These are phyloP conservation scores for Corythornis madagascariensis DNA, from an alignment of 2,113 vertebrate genomes.

Conservation along the genomic window DNA sequence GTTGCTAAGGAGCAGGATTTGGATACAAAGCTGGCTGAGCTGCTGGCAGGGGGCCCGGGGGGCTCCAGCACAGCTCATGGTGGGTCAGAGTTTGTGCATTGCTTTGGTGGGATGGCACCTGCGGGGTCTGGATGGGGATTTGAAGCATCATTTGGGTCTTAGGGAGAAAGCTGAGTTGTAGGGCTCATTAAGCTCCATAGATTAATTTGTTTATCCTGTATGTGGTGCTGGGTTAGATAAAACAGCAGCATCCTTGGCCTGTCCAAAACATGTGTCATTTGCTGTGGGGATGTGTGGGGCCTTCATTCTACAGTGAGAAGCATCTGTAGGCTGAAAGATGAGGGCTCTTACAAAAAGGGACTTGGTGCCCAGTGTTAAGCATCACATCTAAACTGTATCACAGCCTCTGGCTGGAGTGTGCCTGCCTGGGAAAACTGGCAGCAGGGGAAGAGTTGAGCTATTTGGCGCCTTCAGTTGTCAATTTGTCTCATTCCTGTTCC, in stretches of 20 bases:
- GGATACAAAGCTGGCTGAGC: slow-evolving; percentile 46
- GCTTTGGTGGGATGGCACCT: neutral
- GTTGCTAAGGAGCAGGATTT: slow-evolving; percentile 70
- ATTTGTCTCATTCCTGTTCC: neutral
- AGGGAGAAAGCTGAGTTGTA: neutral
- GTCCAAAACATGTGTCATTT: accelerated
- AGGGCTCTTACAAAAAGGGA: neutral
- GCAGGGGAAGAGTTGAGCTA: neutral
- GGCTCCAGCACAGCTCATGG: neutral
- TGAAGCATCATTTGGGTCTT: neutral
- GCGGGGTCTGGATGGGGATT: neutral
- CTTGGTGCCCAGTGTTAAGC: neutral
- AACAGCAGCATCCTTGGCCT: neutral
- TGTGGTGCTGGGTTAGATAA: neutral
- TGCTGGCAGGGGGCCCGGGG: neutral
- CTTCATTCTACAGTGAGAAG: neutral
- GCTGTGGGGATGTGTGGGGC: neutral
- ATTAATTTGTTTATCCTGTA: neutral
- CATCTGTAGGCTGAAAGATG: neutral
- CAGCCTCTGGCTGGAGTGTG: neutral
- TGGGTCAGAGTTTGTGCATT: neutral
- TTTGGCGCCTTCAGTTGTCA: neutral
- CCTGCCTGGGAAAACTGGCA: neutral
- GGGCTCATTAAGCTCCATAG: accelerated
- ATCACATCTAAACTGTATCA: accelerated